These are phyloP conservation scores for Lagopus muta DNA, from an alignment of 2,113 vertebrate genomes.

Conservation along the genomic window DNA sequence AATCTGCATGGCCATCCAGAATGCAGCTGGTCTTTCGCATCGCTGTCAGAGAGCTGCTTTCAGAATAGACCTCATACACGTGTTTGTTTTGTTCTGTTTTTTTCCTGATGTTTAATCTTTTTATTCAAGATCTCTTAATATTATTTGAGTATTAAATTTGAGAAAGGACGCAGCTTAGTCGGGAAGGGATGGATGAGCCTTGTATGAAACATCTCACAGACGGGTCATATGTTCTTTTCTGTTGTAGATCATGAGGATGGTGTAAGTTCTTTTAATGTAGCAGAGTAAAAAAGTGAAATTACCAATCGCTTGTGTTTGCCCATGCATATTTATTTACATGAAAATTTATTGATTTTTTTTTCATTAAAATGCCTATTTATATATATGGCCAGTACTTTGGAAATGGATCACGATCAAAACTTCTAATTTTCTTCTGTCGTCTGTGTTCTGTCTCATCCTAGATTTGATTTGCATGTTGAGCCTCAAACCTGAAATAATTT, in stretches of 20 bases:
- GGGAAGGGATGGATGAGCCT: background rate
- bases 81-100: background rate
- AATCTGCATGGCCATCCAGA: too few relatives aligned
- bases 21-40: too few relatives aligned
- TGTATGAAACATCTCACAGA: background rate
- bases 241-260: background rate
- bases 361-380: background rate
- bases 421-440: background rate
- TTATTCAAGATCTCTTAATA: constrained; percentile 25
- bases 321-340: background rate
- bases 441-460: background rate
- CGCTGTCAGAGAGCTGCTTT: too few relatives aligned
- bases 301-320: background rate
- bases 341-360: background rate
- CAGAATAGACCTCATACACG: too few relatives aligned
- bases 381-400: background rate
- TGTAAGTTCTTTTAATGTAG: background rate
- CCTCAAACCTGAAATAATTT: background rate
- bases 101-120: constrained; percentile 12
- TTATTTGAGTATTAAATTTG: background rate
- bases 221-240: background rate
- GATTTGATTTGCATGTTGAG: constrained; percentile 10
- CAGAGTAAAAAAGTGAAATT: background rate
- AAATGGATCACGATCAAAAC: background rate
- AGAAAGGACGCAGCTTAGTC: constrained; percentile 1